A percentile compares a stretch with the other conserved stretches of the same genome.
Evolutionary conservation across 2,113 vertebrate genomes (phyloP).

Genomic region (Megatriorchis doriae): DNA sequence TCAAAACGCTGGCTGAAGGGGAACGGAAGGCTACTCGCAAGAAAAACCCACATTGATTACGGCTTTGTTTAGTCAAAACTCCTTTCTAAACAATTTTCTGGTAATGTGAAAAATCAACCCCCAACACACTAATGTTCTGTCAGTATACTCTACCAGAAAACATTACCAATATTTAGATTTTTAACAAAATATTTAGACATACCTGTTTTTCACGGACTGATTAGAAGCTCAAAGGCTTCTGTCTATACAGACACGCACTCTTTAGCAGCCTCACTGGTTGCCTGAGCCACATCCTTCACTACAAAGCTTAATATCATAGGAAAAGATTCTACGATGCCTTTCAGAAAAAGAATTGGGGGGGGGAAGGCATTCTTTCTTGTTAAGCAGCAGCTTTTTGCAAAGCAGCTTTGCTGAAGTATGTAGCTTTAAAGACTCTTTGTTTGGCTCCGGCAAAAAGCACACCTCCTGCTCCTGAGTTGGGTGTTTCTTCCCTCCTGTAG

Average conservation of each 20-base stretch:
- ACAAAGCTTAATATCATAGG: background rate
- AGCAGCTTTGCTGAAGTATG: background rate
- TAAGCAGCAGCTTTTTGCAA: background rate
- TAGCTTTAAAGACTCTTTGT: background rate
- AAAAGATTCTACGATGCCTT: background rate
- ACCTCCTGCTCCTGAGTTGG: rapidly evolving
- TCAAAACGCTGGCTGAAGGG: background rate
- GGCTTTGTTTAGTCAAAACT: background rate
- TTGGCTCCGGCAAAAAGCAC: background rate
- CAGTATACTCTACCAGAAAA: background rate
- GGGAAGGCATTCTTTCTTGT: background rate
- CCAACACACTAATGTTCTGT: background rate
- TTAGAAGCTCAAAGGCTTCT: background rate
- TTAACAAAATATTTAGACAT: background rate
- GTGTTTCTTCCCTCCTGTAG: background rate
- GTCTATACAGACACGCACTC: background rate
- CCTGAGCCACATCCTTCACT: background rate
- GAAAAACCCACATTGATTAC: rapidly evolving
- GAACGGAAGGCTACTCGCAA: background rate
- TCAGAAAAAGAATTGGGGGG: background rate
- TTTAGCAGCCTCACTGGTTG: background rate
- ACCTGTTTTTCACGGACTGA: background rate
- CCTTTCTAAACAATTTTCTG: background rate
- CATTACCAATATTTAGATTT: background rate
- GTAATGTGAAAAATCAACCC: background rate